These are phyloP conservation scores for Dreissena polymorpha DNA, from an alignment of 1,140 invertebrate genomes.

Conservation along the genomic window DNA sequence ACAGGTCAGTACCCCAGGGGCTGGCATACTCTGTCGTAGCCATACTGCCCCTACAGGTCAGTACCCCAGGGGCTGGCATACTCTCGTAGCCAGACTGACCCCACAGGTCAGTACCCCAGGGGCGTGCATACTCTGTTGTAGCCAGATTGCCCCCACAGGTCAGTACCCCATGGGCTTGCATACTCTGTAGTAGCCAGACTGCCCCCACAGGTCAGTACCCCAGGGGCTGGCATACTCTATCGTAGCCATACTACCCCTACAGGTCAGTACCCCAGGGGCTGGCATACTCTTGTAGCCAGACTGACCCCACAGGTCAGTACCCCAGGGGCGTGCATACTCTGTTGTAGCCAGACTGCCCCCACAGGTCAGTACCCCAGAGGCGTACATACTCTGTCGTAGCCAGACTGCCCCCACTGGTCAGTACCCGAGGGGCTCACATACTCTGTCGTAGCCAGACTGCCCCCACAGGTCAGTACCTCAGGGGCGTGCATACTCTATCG, in stretches of 20 bases:
- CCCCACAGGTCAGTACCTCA: constrained; percentile 89
- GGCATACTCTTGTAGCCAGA: constrained; percentile 90
- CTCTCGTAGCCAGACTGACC: too few species aligned
- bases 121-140: too few species aligned
- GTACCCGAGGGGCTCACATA: constrained; percentile 95
- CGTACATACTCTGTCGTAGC: constrained; percentile 91
- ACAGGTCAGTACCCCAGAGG: constrained; percentile 88
- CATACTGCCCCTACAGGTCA: too few species aligned
- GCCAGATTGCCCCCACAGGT: constrained; percentile 94
- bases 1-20: too few species aligned
- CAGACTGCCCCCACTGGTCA: too few species aligned
- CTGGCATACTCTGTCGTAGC: too few species aligned
- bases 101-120: too few species aligned
- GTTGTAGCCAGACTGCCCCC: constrained; percentile 87
- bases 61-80: too few species aligned
- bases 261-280: too few species aligned
- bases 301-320: constrained; percentile 87
- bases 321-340: constrained; percentile 92
- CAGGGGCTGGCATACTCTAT: constrained; percentile 92
- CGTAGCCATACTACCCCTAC: constrained; percentile 88
- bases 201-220: constrained; percentile 85
- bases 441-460: constrained; percentile 88
- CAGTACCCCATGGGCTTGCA: constrained; percentile 91
- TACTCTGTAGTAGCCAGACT: constrained; percentile 91
- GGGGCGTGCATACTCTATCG: constrained; percentile 90